Base-by-base conservation (phyloP, 2,888 invertebrate genomes). In the Coleophora flavipennella region DNA sequence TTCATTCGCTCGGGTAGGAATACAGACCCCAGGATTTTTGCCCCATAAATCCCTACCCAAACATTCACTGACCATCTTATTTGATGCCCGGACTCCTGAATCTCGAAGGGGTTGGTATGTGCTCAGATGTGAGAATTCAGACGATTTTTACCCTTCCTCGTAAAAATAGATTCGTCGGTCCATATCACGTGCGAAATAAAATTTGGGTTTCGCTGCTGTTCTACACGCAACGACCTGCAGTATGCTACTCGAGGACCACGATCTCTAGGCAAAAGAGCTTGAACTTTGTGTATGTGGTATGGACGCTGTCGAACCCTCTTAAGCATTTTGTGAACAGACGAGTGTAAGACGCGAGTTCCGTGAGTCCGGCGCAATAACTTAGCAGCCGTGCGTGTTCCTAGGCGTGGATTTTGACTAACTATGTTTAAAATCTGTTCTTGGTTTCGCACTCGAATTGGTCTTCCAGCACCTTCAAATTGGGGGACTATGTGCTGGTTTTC, bases 111-210 rank as follows among this genome's bases (percentile, higher is more conserved):
- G 33, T 48, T 48, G 1, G 11, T 26, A 1, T 11, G 28, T 3
- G 34, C 8, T 41, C 41, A 47, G 10, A 35, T n/a, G 4, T 39
- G 42, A 6, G 34, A 3, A 29, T 48, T 45, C 25, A 33, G 27
- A 27, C 42, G n/a, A 26, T 48, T 46, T 40, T 41, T 44, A 9
- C 44, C 43, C 25, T 45, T 47, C 10, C 43, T 35, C 1, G 43
- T 47, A 10, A 43, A 47, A 1, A 40, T 47, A 8, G 35, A 36
- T 28, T 44, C 48, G 12, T 47, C 43, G 2, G 45, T 47, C 43
- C 39, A 44, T 27, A 43, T 43, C 1, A 47, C 33, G 6, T 35
- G 26, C 4, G 31, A 13, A 3, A 41, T 32, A 28, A 47, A 45
- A 7, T 35, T 14, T 7, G 44, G 41, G 9, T 28, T 31, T 11